A percentile compares a stretch with the other conserved stretches of the same genome.
Evolutionary conservation across 92 coral and sea anemone genomes (phyloP).

Genomic region (Porites divaricata): DNA sequence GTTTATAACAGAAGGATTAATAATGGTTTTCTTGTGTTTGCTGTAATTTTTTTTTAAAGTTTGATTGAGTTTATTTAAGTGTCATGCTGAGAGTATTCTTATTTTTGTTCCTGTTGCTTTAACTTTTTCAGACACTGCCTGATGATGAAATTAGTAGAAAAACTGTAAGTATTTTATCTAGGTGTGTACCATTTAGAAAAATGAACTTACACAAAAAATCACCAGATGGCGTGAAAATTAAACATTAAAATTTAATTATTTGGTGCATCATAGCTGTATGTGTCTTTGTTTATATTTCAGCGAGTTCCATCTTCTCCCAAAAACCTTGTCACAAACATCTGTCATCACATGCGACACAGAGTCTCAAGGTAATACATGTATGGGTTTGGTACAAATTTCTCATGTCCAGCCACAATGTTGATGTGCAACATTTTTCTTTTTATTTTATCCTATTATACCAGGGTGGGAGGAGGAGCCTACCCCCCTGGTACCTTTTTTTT

Average conservation of each 20-base stretch:
- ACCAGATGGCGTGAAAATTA: too few relatives aligned
- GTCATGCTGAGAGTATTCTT: background rate
- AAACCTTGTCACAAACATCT: conserved; percentile 72
- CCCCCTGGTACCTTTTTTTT: too few relatives aligned
- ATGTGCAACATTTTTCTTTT: too few relatives aligned
- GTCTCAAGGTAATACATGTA: conserved; percentile 82
- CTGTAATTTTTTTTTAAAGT: too few relatives aligned
- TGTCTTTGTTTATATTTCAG: conserved; percentile 5
- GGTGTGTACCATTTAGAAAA: background rate
- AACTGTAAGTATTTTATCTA: background rate
- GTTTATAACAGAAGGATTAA: too few relatives aligned
- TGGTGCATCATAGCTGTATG: background rate
- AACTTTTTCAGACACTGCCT: conserved; percentile 4
- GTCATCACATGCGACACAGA: conserved; percentile 77
- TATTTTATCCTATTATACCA: too few relatives aligned
- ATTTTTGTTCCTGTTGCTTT: background rate
- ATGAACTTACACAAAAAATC: too few relatives aligned
- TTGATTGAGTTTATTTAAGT: too few relatives aligned
- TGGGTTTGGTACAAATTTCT: background rate
- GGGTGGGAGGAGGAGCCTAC: too few relatives aligned
- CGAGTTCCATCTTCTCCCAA: conserved; percentile 61
- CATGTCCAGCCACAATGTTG: background rate
- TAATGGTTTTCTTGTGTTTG: too few relatives aligned
- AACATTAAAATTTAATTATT: too few relatives aligned
- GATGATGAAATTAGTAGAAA: conserved; percentile 26